phyloP scores from a whole-genome alignment of 1,140 invertebrate species.

The Thaumatotibia leucotreta region DNA sequence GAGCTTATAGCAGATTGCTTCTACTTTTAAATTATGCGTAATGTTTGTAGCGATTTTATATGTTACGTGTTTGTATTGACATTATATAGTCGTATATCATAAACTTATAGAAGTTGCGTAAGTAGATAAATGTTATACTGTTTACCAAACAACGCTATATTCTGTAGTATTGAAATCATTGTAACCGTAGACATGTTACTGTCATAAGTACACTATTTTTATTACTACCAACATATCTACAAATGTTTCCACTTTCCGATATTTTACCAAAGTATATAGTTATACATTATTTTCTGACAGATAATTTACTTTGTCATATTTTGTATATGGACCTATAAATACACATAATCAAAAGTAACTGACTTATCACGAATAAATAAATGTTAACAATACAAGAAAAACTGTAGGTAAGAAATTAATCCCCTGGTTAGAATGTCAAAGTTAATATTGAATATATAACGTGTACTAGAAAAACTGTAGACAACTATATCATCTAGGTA shows the following conservation, averaged over 20 bases:
- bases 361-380: not conserved
- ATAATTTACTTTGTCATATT: not conserved
- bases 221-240: not conserved
- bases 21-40: conserved; percentile 21
- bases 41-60: conserved; percentile 29
- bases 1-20: conserved; percentile 32
- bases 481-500: conserved; percentile 13
- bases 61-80: conserved; percentile 20
- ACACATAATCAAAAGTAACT: not conserved
- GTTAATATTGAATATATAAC: conserved; percentile 15
- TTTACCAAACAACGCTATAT: not conserved
- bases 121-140: conserved; percentile 8
- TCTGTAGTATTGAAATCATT: not conserved
- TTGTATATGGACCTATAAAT: not conserved
- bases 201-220: not conserved
- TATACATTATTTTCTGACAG: not conserved
- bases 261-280: not conserved
- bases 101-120: conserved; percentile 4
- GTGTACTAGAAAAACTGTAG: conserved; percentile 36
- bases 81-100: conserved; percentile 1
- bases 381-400: not conserved
- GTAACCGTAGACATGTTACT: not conserved
- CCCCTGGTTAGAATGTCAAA: too few species aligned
- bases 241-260: not conserved
- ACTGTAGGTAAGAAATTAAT: too few species aligned